Evolutionary conservation across 1,140 invertebrate species (phyloP).

Genomic region (Drosophila novamexicana): DNA sequence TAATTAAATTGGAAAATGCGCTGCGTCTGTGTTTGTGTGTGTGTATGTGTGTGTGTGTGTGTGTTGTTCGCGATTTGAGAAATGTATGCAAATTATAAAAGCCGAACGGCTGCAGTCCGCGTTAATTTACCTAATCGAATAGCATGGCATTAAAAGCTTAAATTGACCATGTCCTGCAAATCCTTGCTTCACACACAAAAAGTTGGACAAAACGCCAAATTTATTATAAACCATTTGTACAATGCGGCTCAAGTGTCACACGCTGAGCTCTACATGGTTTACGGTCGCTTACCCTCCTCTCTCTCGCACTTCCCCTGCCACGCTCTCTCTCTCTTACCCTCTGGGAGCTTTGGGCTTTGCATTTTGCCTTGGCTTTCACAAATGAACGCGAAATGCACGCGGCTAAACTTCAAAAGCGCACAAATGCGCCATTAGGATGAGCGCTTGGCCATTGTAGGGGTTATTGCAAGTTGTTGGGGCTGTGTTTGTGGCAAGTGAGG

Average conservation of each 20-base stretch:
- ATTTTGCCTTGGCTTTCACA: slow-evolving; percentile 45
- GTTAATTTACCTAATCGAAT: slow-evolving; percentile 75
- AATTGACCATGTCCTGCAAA: slow-evolving; percentile 55
- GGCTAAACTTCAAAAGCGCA: slow-evolving; percentile 71
- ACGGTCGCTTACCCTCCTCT: slow-evolving; percentile 5
- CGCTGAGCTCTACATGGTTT: slow-evolving; percentile 39
- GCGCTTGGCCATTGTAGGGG: slow-evolving; percentile 4
- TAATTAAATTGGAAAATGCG: slow-evolving; percentile 68
- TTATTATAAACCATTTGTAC: slow-evolving; percentile 75
- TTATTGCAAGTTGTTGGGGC: background rate
- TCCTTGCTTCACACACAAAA: slow-evolving; percentile 20
- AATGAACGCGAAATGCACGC: slow-evolving; percentile 75
- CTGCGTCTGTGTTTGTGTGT: background rate
- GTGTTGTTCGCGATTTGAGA: slow-evolving; percentile 5
- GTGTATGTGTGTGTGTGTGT: too few relatives aligned
- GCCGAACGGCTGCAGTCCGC: slow-evolving; percentile 44
- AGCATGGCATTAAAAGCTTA: slow-evolving; percentile 65
- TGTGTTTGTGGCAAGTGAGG: background rate
- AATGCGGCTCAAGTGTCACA: slow-evolving; percentile 64
- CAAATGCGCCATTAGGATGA: slow-evolving; percentile 34
- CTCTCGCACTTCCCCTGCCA: background rate
- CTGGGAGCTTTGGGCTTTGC: slow-evolving; percentile 41
- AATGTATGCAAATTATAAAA: slow-evolving; percentile 74
- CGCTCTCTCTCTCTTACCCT: slow-evolving; percentile 1
- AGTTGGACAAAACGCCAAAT: slow-evolving; percentile 52